A percentile compares a stretch with the other conserved stretches of the same genome.
Evolutionary conservation across 2,797 vertebrate genomes (phyloP).

Genomic region (Spondyliosoma cantharus): DNA sequence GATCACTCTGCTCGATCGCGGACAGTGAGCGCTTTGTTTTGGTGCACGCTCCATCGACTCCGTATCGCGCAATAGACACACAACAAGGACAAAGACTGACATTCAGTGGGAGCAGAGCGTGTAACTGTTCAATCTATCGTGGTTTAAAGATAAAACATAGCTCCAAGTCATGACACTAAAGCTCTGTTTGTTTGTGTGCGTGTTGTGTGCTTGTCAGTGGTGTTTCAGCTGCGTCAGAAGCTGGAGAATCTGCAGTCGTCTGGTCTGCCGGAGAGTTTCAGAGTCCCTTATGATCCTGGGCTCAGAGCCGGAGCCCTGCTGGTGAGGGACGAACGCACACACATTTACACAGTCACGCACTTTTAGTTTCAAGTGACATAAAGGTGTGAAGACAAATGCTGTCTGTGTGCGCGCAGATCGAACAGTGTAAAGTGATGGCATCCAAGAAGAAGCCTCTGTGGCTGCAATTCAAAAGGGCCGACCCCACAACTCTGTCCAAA

Average conservation of each 20-base stretch:
- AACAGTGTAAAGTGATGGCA: conserved; percentile 99
- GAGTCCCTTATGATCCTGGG: conserved; percentile 97
- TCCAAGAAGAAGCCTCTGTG: conserved; percentile 99
- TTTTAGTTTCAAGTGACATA: not conserved
- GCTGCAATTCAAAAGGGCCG: conserved; percentile 96
- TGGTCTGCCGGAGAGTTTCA: conserved; percentile 91
- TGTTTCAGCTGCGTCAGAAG: conserved; percentile 94
- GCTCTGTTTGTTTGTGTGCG: not conserved
- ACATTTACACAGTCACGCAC: not conserved
- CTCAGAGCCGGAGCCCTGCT: conserved; percentile 92
- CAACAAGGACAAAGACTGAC: not conserved
- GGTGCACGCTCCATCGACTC: not conserved
- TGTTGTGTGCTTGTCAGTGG: conserved; percentile 81
- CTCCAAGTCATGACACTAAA: not conserved
- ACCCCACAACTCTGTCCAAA: conserved; percentile 91
- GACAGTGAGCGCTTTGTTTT: not conserved
- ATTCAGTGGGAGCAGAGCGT: not conserved
- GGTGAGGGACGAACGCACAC: conserved; percentile 78
- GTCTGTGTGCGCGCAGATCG: conserved; percentile 84
- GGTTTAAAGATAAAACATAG: not conserved
- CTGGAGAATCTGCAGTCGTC: conserved; percentile 92
- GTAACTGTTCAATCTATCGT: not conserved
- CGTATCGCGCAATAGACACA: not conserved
- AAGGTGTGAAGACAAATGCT: not conserved
- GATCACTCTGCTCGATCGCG: not conserved